A percentile compares a stretch with the other conserved stretches of the same genome.
phyloP scores from a whole-genome alignment of 1,140 invertebrate species.

The Papilio glaucus region DNA sequence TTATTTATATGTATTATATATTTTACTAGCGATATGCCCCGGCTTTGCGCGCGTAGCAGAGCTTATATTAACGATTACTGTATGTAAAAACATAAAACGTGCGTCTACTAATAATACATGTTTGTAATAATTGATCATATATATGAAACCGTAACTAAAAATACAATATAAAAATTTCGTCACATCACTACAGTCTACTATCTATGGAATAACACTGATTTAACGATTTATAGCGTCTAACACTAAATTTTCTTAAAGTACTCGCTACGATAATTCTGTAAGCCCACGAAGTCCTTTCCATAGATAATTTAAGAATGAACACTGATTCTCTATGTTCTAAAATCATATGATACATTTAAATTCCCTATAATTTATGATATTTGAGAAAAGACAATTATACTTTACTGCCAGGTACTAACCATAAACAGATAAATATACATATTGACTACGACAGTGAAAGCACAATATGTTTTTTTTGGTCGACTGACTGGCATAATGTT shows the following conservation, averaged over 20 bases:
- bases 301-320: background rate
- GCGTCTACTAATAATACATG: no score
- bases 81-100: no score
- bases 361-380: slow-evolving; percentile 2
- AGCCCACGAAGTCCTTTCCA: background rate
- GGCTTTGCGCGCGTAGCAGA: no score
- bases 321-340: slow-evolving; percentile 1
- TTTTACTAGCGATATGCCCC: no score
- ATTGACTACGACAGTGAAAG: background rate
- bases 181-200: slow-evolving; percentile 20
- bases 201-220: background rate
- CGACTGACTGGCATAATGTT: no score
- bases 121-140: no score
- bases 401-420: no score
- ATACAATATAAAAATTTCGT: background rate
- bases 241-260: slow-evolving; percentile 10
- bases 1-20: no score
- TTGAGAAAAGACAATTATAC: background rate
- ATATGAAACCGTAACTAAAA: no score
- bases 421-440: background rate
- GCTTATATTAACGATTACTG: no score
- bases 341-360: slow-evolving; percentile 1
- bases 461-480: background rate
- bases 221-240: slow-evolving; percentile 9
- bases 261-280: background rate